These are phyloP conservation scores for Orthosia gothica DNA, from an alignment of 2,888 invertebrate species.

Conservation along the genomic window DNA sequence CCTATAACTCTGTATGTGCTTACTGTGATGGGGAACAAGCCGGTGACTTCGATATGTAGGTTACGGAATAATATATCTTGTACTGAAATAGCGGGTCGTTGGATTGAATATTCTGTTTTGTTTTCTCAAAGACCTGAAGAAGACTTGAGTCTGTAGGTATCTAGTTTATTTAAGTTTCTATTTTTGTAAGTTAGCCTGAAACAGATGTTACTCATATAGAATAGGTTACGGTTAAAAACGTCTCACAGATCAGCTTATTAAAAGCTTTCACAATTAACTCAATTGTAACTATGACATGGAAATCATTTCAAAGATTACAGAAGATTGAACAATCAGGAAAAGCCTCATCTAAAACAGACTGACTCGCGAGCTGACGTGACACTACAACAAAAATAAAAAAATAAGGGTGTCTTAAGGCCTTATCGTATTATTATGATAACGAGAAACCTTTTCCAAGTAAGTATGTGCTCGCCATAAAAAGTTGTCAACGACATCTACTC, in stretches of 20 bases:
- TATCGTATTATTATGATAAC: conserved; percentile 69
- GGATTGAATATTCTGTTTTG: conserved; percentile 37
- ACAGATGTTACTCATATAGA: too few species aligned
- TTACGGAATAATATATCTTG: conserved; percentile 32
- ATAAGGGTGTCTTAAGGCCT: conserved; percentile 61
- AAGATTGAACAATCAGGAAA: conserved; percentile 61
- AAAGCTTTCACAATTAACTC: neutral
- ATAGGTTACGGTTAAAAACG: too few species aligned
- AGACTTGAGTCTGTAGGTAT: neutral
- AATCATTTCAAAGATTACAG: conserved; percentile 27
- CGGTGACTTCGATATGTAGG: conserved; percentile 34
- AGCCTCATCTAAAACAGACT: conserved; percentile 59
- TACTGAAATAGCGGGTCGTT: conserved; percentile 8
- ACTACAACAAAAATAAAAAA: conserved; percentile 64
- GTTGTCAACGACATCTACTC: conserved; percentile 56
- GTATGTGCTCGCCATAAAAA: conserved; percentile 59
- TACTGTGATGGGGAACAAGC: conserved; percentile 30
- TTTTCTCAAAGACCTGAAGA: conserved; percentile 21
- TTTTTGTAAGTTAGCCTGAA: neutral
- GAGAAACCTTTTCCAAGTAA: conserved; percentile 60
- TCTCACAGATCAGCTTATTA: neutral
- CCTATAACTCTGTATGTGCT: conserved; percentile 49
- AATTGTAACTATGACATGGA: neutral
- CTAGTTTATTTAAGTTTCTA: neutral
- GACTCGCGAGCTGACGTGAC: conserved; percentile 54